phyloP scores from a whole-genome alignment of 2,113 vertebrate species.

The Phyllostomus discolor region DNA sequence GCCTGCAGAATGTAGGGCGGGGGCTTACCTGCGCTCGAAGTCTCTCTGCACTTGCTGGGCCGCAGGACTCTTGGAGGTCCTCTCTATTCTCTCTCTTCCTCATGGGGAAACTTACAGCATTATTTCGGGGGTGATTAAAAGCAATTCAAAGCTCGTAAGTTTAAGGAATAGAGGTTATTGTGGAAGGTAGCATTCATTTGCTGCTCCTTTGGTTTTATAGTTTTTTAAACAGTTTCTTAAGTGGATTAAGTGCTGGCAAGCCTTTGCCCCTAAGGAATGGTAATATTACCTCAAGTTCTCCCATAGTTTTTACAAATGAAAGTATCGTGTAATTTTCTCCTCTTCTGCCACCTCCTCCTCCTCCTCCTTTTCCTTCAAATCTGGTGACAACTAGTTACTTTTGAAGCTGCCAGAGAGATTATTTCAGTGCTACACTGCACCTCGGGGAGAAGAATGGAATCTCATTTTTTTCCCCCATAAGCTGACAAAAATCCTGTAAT shows the following conservation, averaged over 20 bases:
- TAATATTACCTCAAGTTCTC: slow-evolving; percentile 50
- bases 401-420: slow-evolving; percentile 75
- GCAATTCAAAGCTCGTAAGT: not conserved
- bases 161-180: not conserved
- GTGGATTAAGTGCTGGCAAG: slow-evolving; percentile 56
- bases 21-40: not conserved
- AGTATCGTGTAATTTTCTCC: slow-evolving; percentile 40
- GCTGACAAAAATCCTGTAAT: slow-evolving; percentile 77
- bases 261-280: not conserved
- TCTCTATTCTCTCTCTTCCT: not conserved
- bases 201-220: not conserved
- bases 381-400: slow-evolving; percentile 76
- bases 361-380: not conserved
- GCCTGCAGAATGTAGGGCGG: not conserved
- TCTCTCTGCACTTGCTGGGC: not conserved
- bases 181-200: not conserved
- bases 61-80: not conserved
- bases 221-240: slow-evolving; percentile 47
- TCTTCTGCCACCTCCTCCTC: not conserved
- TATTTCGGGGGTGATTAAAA: not conserved
- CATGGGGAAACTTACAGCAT: not conserved
- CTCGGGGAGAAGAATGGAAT: slow-evolving; percentile 77
- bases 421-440: slow-evolving; percentile 73
- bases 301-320: slow-evolving; percentile 43
- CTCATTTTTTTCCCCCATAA: slow-evolving; percentile 64